Percentiles rank a stretch among this genome's conserved stretches.
These are phyloP conservation scores for Zaprionus camerounensis DNA, from an alignment of 1,140 invertebrate genomes.

Conservation along the genomic window DNA sequence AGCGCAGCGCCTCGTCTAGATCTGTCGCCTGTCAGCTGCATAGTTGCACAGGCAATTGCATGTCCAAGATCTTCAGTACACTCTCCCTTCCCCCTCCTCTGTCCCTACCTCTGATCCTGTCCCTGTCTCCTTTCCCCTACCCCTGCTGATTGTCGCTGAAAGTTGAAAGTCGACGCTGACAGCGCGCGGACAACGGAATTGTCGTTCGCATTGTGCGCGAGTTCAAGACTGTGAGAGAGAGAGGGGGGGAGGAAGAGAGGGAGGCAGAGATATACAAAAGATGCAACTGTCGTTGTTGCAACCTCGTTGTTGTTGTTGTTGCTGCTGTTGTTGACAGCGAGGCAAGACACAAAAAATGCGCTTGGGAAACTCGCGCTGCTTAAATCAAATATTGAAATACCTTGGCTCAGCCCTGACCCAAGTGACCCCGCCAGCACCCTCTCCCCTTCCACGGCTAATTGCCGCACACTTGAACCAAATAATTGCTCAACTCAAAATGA, in stretches of 20 bases:
- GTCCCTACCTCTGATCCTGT: neutral
- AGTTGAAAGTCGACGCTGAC: slow-evolving; percentile 75
- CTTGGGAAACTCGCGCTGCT: slow-evolving; percentile 75
- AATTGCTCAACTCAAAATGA: slow-evolving; percentile 62
- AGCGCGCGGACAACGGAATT: slow-evolving; percentile 68
- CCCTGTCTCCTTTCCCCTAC: neutral
- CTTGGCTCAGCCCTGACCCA: slow-evolving; percentile 60
- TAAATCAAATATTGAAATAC: slow-evolving; percentile 81
- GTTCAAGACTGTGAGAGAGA: neutral
- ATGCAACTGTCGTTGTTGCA: slow-evolving; percentile 73
- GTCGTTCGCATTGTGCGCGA: slow-evolving; percentile 76
- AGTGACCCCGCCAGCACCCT: slow-evolving; percentile 5
- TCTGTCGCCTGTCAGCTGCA: slow-evolving; percentile 78
- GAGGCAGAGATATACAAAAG: slow-evolving; percentile 77
- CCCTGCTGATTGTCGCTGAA: slow-evolving; percentile 66
- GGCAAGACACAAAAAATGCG: slow-evolving; percentile 66
- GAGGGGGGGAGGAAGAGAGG: slow-evolving; percentile 4
- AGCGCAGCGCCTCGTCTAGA: slow-evolving; percentile 64
- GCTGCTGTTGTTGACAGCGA: slow-evolving; percentile 56
- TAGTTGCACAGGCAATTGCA: slow-evolving; percentile 77
- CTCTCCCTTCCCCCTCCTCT: slow-evolving; percentile 10
- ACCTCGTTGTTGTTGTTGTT: slow-evolving; percentile 36
- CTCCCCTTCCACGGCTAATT: slow-evolving; percentile 48
- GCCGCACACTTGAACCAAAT: slow-evolving; percentile 66
- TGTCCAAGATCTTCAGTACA: slow-evolving; percentile 55